phyloP scores from a whole-genome alignment of 2,888 invertebrate species.

The Thumatha senex region DNA sequence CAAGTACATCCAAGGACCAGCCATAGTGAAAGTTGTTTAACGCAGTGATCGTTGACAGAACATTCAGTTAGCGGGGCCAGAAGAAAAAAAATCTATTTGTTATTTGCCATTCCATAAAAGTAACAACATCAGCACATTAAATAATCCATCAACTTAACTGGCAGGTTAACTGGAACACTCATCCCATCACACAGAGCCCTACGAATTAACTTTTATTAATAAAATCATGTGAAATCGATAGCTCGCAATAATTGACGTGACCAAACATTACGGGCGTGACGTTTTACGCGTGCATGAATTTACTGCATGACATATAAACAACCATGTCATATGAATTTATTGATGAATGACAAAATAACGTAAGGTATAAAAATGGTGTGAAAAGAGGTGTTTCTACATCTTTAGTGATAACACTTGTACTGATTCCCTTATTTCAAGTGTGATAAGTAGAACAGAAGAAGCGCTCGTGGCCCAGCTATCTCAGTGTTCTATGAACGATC shows the following conservation, averaged over 20 bases:
- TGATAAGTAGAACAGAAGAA: too few relatives aligned
- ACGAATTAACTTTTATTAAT: constrained; percentile 34
- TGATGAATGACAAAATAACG: not conserved
- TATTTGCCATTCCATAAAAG: not conserved
- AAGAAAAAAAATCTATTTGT: not conserved
- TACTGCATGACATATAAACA: not conserved
- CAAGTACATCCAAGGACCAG: too few relatives aligned
- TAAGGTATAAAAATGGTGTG: too few relatives aligned
- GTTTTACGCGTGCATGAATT: constrained; percentile 15
- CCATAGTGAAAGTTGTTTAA: too few relatives aligned
- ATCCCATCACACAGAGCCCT: not conserved
- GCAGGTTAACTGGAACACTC: constrained; percentile 12
- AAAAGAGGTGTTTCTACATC: too few relatives aligned
- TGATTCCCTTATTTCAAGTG: too few relatives aligned
- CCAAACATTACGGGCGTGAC: constrained; percentile 17
- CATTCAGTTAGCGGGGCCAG: too few relatives aligned
- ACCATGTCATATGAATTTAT: too few relatives aligned
- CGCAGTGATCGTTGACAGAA: too few relatives aligned
- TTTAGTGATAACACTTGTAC: too few relatives aligned
- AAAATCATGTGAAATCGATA: constrained; percentile 37
- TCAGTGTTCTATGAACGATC: too few relatives aligned
- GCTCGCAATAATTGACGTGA: constrained; percentile 19
- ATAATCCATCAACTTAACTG: not conserved
- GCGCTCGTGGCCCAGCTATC: too few relatives aligned
- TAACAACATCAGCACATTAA: not conserved